A percentile compares a stretch with the other conserved stretches of the same genome.
These are phyloP conservation scores for Hydrozoanthus tunicans DNA, from an alignment of 64 coral and sea anemone species.

Conservation along the genomic window DNA sequence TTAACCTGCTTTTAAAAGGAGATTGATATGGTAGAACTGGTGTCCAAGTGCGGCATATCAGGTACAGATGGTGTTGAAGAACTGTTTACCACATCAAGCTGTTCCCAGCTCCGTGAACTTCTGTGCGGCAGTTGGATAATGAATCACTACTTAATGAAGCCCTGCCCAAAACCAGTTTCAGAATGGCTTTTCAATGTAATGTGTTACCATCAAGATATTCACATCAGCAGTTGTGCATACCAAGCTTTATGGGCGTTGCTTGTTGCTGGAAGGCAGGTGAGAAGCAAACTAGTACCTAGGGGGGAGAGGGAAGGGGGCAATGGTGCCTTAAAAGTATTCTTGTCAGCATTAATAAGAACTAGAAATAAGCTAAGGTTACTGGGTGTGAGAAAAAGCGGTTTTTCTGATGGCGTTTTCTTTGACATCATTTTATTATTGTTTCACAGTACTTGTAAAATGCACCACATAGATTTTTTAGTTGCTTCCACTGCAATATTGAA, in stretches of 20 bases:
- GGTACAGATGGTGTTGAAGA: constrained; percentile 40
- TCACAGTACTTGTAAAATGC: no score
- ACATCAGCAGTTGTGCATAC: constrained; percentile 61
- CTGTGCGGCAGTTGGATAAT: constrained; percentile 85
- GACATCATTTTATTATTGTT: no score
- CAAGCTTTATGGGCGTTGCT: constrained; percentile 75
- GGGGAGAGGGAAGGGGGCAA: not conserved
- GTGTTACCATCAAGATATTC: constrained; percentile 70
- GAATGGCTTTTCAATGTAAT: constrained; percentile 88
- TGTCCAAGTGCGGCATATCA: not conserved
- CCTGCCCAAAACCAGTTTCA: constrained; percentile 70
- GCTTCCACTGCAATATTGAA: no score
- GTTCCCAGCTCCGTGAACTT: constrained; percentile 59
- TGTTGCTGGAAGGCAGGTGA: constrained; percentile 73
- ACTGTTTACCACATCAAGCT: constrained; percentile 43
- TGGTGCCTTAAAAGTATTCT: no score
- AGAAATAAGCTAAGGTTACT: no score
- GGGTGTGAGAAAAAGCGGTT: no score
- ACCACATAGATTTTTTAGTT: no score
- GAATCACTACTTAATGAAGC: constrained; percentile 73
- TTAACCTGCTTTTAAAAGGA: not conserved
- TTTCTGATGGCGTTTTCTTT: no score
- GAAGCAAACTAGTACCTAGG: not conserved
- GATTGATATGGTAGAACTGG: not conserved
- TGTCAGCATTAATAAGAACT: no score